phyloP scores from a whole-genome alignment of 2,113 vertebrate species.

The Alligator mississippiensis region DNA sequence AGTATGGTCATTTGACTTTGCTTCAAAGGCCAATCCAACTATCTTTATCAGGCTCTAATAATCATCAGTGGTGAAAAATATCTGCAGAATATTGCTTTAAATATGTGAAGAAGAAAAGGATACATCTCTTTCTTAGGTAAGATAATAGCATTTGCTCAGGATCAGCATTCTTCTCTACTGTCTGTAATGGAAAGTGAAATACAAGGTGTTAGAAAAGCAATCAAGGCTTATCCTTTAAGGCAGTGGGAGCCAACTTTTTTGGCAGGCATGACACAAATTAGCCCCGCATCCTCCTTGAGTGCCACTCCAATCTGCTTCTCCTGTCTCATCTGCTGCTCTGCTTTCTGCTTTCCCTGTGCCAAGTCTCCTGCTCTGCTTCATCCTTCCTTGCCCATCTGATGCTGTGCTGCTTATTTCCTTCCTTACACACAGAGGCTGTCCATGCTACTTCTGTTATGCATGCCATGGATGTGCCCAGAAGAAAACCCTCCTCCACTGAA shows the following conservation, averaged over 20 bases:
- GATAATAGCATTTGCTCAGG: slow-evolving; percentile 82
- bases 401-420: no score
- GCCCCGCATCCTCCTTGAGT: no score
- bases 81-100: neutral
- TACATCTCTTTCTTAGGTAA: slow-evolving; percentile 83
- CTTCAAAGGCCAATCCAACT: neutral
- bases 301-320: no score
- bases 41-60: neutral
- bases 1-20: neutral
- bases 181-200: slow-evolving; percentile 58
- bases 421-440: no score
- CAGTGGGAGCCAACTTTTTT: neutral
- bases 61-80: neutral
- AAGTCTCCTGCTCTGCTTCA: no score
- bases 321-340: no score
- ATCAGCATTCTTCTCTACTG: slow-evolving; percentile 81
- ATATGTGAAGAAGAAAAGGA: slow-evolving; percentile 69
- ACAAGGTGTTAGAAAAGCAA: neutral
- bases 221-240: neutral
- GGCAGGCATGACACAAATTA: no score
- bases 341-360: no score
- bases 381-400: no score
- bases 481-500: neutral
- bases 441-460: no score
- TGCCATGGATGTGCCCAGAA: neutral